Conservation (phyloP, 2,113 vertebrate species). For the Lepus timidus region DNA sequence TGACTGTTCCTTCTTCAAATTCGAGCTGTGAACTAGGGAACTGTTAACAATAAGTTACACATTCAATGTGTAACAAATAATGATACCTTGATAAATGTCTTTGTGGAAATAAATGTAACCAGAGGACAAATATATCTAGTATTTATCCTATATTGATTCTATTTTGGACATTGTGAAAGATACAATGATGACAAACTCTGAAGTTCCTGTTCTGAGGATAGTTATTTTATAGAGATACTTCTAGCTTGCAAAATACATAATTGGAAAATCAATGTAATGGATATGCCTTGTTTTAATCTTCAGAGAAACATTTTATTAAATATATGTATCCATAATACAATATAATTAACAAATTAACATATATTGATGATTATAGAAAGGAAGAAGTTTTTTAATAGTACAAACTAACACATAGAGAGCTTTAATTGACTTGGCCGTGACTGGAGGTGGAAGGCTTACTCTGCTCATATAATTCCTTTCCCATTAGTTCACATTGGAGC, state of each 20-base stretch:
- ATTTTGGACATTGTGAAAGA: background rate
- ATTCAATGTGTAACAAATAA: constrained; percentile 11
- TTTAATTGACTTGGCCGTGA: background rate
- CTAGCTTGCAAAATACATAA: background rate
- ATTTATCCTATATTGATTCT: background rate
- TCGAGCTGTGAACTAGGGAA: background rate
- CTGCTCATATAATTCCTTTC: background rate
- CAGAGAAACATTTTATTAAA: background rate
- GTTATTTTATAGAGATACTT: background rate
- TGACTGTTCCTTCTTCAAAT: background rate
- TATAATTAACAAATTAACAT: background rate
- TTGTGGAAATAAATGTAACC: background rate
- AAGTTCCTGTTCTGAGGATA: background rate
- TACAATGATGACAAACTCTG: background rate
- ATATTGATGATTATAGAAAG: background rate
- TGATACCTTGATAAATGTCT: background rate
- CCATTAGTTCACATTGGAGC: background rate
- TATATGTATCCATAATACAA: background rate
- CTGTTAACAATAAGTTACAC: background rate
- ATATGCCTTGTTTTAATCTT: constrained; percentile 8
- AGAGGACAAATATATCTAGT: background rate
- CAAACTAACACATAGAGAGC: background rate
- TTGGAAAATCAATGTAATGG: background rate
- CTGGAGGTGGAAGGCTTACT: background rate
- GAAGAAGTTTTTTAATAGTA: background rate